Evolutionary conservation across 2,797 vertebrate genomes (phyloP).

Genomic region (Rhadinocentrus ornatus): DNA sequence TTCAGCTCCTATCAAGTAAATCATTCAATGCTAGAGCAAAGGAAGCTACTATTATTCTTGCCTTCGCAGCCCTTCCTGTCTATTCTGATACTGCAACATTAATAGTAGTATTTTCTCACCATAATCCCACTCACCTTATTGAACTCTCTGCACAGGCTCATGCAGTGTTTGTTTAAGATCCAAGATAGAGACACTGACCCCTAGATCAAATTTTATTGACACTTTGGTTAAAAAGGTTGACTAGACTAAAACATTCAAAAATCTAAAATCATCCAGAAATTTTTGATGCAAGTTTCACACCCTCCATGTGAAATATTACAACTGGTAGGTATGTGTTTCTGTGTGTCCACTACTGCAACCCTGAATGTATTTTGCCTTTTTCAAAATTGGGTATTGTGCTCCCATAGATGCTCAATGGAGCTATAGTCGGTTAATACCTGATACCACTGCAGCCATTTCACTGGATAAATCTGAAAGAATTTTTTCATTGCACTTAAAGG

Average conservation of each 20-base stretch:
- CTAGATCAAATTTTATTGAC: no score
- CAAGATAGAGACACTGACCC: no score
- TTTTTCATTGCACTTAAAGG: neutral
- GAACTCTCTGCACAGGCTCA: neutral
- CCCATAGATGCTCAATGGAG: no score
- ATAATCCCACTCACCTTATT: neutral
- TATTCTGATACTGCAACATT: neutral
- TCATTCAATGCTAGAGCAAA: neutral
- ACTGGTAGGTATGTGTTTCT: neutral
- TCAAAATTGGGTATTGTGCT: no score
- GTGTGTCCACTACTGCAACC: neutral
- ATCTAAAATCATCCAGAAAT: no score
- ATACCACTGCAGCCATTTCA: neutral
- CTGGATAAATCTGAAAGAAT: neutral
- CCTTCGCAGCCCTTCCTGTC: constrained; percentile 2
- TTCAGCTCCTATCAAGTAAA: neutral
- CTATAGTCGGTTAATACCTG: neutral
- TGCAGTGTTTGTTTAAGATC: no score
- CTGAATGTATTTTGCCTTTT: neutral
- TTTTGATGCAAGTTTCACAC: neutral
- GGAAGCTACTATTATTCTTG: constrained; percentile 4
- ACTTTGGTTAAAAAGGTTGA: no score
- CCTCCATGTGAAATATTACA: neutral
- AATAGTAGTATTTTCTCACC: neutral
- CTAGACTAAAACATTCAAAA: no score